These are phyloP conservation scores for Amblyjoppa proteus DNA, from an alignment of 2,888 invertebrate species.

Conservation along the genomic window DNA sequence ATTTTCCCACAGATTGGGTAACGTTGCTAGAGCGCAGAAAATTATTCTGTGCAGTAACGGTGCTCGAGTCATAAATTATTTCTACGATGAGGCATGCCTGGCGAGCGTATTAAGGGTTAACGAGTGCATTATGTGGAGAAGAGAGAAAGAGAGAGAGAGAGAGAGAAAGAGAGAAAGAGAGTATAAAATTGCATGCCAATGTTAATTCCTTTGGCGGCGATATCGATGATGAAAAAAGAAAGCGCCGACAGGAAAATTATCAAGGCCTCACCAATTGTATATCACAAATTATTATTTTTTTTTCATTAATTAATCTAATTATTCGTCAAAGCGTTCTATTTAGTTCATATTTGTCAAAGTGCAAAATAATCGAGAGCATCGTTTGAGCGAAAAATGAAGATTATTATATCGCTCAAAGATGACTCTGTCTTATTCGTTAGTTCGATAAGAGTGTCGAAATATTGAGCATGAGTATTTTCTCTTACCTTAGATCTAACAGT, in stretches of 20 bases:
- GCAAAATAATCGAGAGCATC: constrained; percentile 53
- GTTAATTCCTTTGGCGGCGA: constrained; percentile 50
- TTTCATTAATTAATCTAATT: constrained; percentile 7
- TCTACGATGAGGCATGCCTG: constrained; percentile 80
- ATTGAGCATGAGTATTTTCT: constrained; percentile 58
- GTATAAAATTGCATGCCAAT: constrained; percentile 64
- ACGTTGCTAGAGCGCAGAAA: constrained; percentile 61
- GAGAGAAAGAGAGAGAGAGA: constrained; percentile 55
- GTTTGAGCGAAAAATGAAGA: constrained; percentile 68
- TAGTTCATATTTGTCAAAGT: constrained; percentile 44
- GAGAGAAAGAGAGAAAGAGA: constrained; percentile 12
- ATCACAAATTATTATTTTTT: constrained; percentile 49
- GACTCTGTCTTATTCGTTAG: constrained; percentile 53
- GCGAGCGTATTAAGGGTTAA: constrained; percentile 80
- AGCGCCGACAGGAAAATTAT: constrained; percentile 43
- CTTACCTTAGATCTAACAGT: constrained; percentile 96
- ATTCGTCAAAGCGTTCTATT: constrained; percentile 51
- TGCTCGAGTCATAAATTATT: constrained; percentile 71
- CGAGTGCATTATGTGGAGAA: constrained; percentile 76
- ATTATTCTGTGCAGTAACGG: constrained; percentile 66
- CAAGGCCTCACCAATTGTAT: constrained; percentile 44
- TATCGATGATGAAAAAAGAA: constrained; percentile 51
- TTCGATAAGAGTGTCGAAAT: constrained; percentile 14
- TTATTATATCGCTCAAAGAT: constrained; percentile 75
- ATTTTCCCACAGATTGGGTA: not conserved